Evolutionary conservation across 1,140 invertebrate species (phyloP), one percentile per base, ranked within the genome.

Genomic region (Chelonus insularis): DNA sequence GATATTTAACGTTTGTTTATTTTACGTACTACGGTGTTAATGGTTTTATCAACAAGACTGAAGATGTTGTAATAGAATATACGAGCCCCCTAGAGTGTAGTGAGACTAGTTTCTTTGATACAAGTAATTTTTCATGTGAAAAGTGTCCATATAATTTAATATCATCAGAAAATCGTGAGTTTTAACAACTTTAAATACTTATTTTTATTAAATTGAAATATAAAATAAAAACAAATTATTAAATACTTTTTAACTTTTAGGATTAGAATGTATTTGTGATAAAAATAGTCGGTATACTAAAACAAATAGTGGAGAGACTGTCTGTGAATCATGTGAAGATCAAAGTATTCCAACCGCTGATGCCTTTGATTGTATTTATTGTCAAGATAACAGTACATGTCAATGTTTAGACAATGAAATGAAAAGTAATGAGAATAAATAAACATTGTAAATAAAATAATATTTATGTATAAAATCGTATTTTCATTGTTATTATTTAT

Each of bases 341-440:
- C 68, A 76, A 48, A 67, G 69, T 45, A 67, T 72, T 14, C 66
- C 73, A 5, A 79, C 75, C 6, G 59, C 51, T 12, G 77, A 82
- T 69, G 66, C 70, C 60, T 62, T 62, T 54, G 65, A 75, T 34
- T 84, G 82, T 56, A 66, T 83, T 32, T 6, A 62, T 11, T 83
- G 81, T 63, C 60, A 63, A 32, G 68, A 68, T 45, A 60, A 52
- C 32, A 52, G 50, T 20, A 65, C 47, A 12, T 82, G 79, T 64
- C 65, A 65, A 36, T 82, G 79, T 64, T 65, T 60, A 2, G 14
- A 50, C 18, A 79, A 78, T 39, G 64, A 77, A 67, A 77, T 79
- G 61, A 71, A 69, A 76, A 62, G 79, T 45, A 54, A 50, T 18
- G 37, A 45, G 47, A 47, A 57, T 23, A 20, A 52, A 52, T 25